Percentiles rank a stretch among this genome's conserved stretches.
phyloP scores from a whole-genome alignment of 2,888 invertebrate genomes.

The Tricholauxania praeusta region DNA sequence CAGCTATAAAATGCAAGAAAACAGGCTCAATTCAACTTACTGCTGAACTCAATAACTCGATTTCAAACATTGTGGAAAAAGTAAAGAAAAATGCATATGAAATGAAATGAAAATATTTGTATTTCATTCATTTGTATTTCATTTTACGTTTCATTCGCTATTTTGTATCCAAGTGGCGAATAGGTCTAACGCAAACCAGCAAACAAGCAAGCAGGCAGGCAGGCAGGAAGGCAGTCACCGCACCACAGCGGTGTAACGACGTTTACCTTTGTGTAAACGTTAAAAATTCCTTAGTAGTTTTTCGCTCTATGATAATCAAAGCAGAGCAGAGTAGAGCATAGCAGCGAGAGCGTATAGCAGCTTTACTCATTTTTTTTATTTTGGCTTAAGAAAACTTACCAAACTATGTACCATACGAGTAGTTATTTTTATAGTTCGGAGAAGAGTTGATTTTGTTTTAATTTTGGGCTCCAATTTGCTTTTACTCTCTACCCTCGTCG shows the following conservation, averaged over 20 bases:
- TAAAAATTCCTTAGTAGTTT: constrained; percentile 19
- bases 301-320: constrained; percentile 7
- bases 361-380: constrained; percentile 8
- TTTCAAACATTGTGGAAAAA: constrained; percentile 22
- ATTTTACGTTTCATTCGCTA: constrained; percentile 39
- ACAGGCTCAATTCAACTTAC: constrained; percentile 40
- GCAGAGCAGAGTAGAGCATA: too few species aligned
- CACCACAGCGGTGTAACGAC: constrained; percentile 1
- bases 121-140: constrained; percentile 38
- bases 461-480: constrained; percentile 15
- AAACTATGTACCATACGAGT: constrained; percentile 18
- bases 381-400: constrained; percentile 32
- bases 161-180: constrained; percentile 21
- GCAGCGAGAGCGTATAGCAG: too few species aligned
- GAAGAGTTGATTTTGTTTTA: constrained; percentile 27
- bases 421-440: constrained; percentile 6
- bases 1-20: constrained; percentile 12
- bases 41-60: background rate
- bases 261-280: constrained; percentile 17
- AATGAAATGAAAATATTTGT: constrained; percentile 46
- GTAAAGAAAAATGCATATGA: constrained; percentile 41
- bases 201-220: background rate
- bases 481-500: constrained; percentile 12
- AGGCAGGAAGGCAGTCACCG: constrained; percentile 3
- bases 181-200: background rate